Percentiles rank a stretch among this genome's conserved stretches.
Evolutionary conservation across 1,140 invertebrate genomes (phyloP).

Genomic region (Cydia fagiglandana): DNA sequence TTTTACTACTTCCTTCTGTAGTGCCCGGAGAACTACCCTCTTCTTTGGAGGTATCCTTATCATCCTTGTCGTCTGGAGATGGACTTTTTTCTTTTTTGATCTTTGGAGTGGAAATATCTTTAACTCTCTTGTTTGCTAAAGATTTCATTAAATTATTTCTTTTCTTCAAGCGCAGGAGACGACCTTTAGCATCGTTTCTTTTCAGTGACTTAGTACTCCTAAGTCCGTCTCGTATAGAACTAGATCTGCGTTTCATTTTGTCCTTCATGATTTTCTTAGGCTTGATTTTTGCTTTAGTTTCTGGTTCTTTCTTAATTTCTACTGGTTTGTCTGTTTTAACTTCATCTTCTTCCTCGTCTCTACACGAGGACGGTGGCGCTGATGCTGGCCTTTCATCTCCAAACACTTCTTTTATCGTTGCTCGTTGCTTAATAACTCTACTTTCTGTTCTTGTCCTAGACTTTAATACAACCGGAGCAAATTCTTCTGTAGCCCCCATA

Average conservation of each 20-base stretch:
- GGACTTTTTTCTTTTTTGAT: slow-evolving; percentile 65
- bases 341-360: slow-evolving; percentile 57
- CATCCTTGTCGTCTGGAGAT: slow-evolving; percentile 66
- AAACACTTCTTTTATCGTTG: slow-evolving; percentile 89
- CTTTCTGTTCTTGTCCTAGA: slow-evolving; percentile 88
- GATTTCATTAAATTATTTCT: slow-evolving; percentile 80
- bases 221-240: slow-evolving; percentile 79
- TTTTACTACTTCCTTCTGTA: slow-evolving; percentile 58
- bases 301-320: slow-evolving; percentile 60
- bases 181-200: slow-evolving; percentile 81
- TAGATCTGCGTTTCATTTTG: slow-evolving; percentile 64
- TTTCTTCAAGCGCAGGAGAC: slow-evolving; percentile 78
- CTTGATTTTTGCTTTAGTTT: slow-evolving; percentile 56
- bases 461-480: slow-evolving; percentile 86
- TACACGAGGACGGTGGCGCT: slow-evolving; percentile 77
- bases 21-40: slow-evolving; percentile 50
- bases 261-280: slow-evolving; percentile 63
- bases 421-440: slow-evolving; percentile 86
- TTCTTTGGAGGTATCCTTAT: slow-evolving; percentile 64
- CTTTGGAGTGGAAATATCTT: slow-evolving; percentile 59
- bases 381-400: slow-evolving; percentile 80
- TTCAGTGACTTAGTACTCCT: slow-evolving; percentile 80
- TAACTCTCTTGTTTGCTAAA: slow-evolving; percentile 70
- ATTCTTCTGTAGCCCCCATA: slow-evolving; percentile 80
- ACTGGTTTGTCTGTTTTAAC: slow-evolving; percentile 48